Percentiles rank a stretch among this genome's conserved stretches.
phyloP scores from a whole-genome alignment of 2,888 invertebrate genomes.

The Hypolimnas misippus region DNA sequence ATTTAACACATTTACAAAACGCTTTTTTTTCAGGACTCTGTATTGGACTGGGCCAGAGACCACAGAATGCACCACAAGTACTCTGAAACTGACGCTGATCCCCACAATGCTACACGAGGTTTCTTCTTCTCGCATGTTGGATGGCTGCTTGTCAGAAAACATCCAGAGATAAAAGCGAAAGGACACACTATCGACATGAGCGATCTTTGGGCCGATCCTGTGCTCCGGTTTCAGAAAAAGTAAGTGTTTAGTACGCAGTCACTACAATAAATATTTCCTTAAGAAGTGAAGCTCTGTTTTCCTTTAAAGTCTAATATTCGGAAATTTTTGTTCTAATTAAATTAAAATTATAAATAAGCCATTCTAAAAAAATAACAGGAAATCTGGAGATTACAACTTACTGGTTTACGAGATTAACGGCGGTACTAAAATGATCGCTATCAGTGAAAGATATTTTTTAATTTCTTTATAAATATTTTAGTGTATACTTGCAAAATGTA shows the following conservation, averaged over 20 bases:
- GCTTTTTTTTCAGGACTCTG: conserved; percentile 86
- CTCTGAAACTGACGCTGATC: conserved; percentile 96
- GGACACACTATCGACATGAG: conserved; percentile 93
- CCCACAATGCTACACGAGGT: conserved; percentile 95
- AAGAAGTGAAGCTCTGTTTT: too few relatives aligned
- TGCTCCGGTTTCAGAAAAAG: conserved; percentile 94
- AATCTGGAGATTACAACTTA: too few relatives aligned
- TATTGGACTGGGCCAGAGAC: conserved; percentile 91
- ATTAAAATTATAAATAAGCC: too few relatives aligned
- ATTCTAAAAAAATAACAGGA: too few relatives aligned
- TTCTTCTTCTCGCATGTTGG: conserved; percentile 98
- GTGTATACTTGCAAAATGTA: too few relatives aligned
- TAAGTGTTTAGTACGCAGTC: conserved; percentile 79
- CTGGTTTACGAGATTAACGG: too few relatives aligned
- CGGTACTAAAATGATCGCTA: too few relatives aligned
- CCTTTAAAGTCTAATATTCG: too few relatives aligned
- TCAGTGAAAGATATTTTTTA: too few relatives aligned
- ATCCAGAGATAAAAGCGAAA: conserved; percentile 94
- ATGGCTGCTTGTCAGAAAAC: conserved; percentile 95
- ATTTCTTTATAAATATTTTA: too few relatives aligned
- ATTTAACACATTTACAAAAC: not conserved
- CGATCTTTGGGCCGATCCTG: conserved; percentile 91
- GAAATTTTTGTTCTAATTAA: too few relatives aligned
- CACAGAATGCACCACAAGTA: conserved; percentile 96
- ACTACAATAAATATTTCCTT: too few relatives aligned